These are phyloP conservation scores for Odontomachus brunneus DNA, from an alignment of 1,140 invertebrate species.

Conservation along the genomic window DNA sequence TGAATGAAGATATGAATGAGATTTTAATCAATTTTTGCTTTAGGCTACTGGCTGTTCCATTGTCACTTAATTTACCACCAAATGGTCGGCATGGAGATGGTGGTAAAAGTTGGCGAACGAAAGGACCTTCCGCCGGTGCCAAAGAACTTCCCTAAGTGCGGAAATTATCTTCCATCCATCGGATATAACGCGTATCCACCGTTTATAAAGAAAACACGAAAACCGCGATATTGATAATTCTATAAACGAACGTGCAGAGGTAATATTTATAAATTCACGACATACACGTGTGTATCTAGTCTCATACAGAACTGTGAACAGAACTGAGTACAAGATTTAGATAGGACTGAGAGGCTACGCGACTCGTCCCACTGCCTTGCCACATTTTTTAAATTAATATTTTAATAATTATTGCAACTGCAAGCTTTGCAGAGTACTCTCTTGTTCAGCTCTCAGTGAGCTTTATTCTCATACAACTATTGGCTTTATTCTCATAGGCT, in stretches of 20 bases:
- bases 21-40: conserved; percentile 5
- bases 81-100: conserved; percentile 85
- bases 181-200: not conserved
- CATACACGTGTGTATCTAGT: too few relatives aligned
- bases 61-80: conserved; percentile 86
- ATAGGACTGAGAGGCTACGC: too few relatives aligned
- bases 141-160: conserved; percentile 84
- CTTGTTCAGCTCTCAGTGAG: too few relatives aligned
- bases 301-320: too few relatives aligned
- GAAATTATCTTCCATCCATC: conserved; percentile 50
- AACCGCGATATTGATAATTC: not conserved
- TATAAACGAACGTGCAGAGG: conserved; percentile 15
- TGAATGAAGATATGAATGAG: not conserved
- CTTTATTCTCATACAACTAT: too few relatives aligned
- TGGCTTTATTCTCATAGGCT: too few relatives aligned
- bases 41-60: conserved; percentile 86
- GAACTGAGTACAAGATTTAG: too few relatives aligned
- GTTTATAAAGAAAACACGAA: not conserved
- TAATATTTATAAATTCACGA: conserved; percentile 31
- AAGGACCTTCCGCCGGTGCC: conserved; percentile 82
- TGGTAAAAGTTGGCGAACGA: conserved; percentile 84
- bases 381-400: too few relatives aligned
- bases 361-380: too few relatives aligned
- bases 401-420: too few relatives aligned
- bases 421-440: too few relatives aligned